phyloP scores from a whole-genome alignment of 2,797 vertebrate genomes.

The Amphiprion clarkii region DNA sequence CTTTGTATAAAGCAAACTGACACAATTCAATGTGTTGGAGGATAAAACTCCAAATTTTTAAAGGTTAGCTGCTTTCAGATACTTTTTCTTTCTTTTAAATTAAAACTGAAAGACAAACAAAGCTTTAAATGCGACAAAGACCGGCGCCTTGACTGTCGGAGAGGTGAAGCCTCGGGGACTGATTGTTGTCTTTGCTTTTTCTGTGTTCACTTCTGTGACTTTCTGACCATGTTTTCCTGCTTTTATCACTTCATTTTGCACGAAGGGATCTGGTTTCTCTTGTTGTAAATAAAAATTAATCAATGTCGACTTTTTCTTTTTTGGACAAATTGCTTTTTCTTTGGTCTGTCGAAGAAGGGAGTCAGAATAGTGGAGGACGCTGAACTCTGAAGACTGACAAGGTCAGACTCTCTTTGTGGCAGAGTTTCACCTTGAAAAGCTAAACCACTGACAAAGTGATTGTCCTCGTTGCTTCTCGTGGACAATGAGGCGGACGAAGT shows the following conservation, averaged over 20 bases:
- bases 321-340: constrained; percentile 38
- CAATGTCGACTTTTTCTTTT: neutral
- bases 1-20: neutral
- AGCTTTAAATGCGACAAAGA: neutral
- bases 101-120: constrained; percentile 2
- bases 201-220: neutral
- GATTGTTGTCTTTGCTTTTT: neutral
- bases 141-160: neutral
- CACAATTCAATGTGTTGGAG: neutral
- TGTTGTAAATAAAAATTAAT: constrained; percentile 19
- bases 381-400: constrained; percentile 8
- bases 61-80: neutral
- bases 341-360: constrained; percentile 9
- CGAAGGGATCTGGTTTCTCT: constrained; percentile 3
- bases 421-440: constrained; percentile 39
- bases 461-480: constrained; percentile 28
- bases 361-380: constrained; percentile 49
- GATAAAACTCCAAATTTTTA: neutral
- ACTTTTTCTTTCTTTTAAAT: neutral
- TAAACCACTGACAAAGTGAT: constrained; percentile 36
- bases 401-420: neutral
- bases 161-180: neutral
- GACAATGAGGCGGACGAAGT: constrained; percentile 37
- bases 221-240: constrained; percentile 12
- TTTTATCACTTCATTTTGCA: neutral